Base-by-base conservation (phyloP, 2,113 vertebrate species). In the Brevimyrus niger region DNA sequence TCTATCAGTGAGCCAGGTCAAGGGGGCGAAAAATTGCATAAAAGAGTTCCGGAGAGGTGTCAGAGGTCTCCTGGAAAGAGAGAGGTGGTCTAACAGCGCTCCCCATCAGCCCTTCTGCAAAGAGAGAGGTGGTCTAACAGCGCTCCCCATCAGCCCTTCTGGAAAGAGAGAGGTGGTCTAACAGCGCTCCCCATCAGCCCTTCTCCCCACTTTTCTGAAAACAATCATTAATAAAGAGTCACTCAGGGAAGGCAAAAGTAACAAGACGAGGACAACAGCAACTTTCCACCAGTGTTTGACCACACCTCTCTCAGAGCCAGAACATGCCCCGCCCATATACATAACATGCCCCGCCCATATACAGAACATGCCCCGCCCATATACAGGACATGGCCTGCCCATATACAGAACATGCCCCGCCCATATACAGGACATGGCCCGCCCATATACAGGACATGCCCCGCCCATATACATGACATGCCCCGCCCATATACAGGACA, bases 11-110 rank as follows among this genome's bases (percentile, higher is more conserved):
- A 92, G 88, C 90, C 73, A 58, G 31, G 53, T 76, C 86, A 90
- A 84, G 83, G 82, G 31, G 76, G 86, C 87, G 88, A 91, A 90
- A 84, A 89, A 92, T 83, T 88, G 89, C 88, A 87, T 89, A 85
- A 46, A 86, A 88, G 87, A 86, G 84, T 92, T 90, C 58, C 89
- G 76, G 83, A 84, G 89, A 87, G 55, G 9, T 83, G 48, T 35
- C 21, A 42, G 13, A 35, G 38, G 88, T 50, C 80, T 35, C 84
- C 53, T 27, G 51, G 27, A 51, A 69, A 91, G 84, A 46, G 61
- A 46, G 50, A 87, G n/a, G 84, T 51, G 27, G 84, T 53, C 23
- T 48, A 21, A 87, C 48, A 51, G 84, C 13, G 3, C 3, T n/a
- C n/a, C n/a, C n/a, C n/a, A n/a, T n/a, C n/a, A n/a, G n/a, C n/a